Base-by-base conservation (phyloP, 2,113 vertebrate genomes). In the Cynocephalus volans region DNA sequence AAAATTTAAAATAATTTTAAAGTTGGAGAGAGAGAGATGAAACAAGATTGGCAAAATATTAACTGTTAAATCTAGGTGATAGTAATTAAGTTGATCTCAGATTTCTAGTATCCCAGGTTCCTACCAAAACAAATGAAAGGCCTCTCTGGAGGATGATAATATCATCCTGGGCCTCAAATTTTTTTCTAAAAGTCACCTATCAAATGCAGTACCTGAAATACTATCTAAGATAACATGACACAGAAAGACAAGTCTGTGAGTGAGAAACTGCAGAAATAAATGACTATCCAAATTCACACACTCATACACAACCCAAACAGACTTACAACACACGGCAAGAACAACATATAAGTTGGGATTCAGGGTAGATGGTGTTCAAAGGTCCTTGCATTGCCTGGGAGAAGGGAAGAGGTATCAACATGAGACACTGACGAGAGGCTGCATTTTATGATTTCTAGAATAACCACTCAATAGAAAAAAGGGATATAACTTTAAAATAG, bases 151-250 rank as follows among this genome's bases (percentile, higher is more conserved):
- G 14, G n/a, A 54, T 26, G 24, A 8, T 60, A 50, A 13, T 45
- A 67, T 65, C 80, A 62, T 45, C 36, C 28, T 54, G 11, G 69
- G 19, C 21, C 48, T 94, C 48, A n/a, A 10, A 72, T 65, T 75
- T 72, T 72, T 82, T 94, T 62, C n/a, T 67, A 56, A 95, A 83
- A 76, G 17, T 83, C n/a, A 48, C 36, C 67, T 82, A n/a, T 75
- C 24, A 48, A 84, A 12, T 18, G 24, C 41, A 41, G 1, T 50
- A 6, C 77, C 52, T 18, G 50, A 75, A 75, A 62, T 72, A 28
- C 41, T 41, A 41, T 41, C 41, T 56, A 56, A 64, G 45, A n/a
- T 75, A 82, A 56, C 45, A 52, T 8, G 33, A 56, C 45, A 70
- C 19, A 56, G 21, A 65, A 56, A 48, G 11, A 17, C n/a, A 11